Evolutionary conservation across 2,888 invertebrate genomes (phyloP), one percentile per base, ranked within the genome.

Genomic region (Melangyna quadrimaculata): DNA sequence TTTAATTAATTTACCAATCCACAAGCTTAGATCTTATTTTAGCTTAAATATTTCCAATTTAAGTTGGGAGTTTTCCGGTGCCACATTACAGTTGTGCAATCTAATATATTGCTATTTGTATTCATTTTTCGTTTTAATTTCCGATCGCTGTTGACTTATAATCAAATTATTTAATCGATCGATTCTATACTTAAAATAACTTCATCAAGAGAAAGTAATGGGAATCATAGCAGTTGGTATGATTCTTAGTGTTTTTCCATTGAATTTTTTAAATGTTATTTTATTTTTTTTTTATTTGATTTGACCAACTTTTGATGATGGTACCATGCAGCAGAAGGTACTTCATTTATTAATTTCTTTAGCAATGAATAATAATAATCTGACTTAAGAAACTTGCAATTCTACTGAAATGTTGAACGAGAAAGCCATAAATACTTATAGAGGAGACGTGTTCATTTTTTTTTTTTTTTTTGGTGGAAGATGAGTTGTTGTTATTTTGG

Each of bases 351-450:
- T 57, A 74, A 79, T 74, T 79, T 57, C 73, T 59, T 70, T 63
- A 65, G 70, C 70, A 81, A 81, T 81, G 80, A 77, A 80, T 61
- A 81, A 77, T 45, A 78, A 78, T 83, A 78, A 81, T 81, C 84
- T 81, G 84, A 81, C 77, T 63, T 69, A 72, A 27, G 6, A 53
- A 79, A 63, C 67, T 24, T 37, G 45, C 22, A 69, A 35, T 63
- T 84, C 74, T 17, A 37, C 29, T 65, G 63, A 84, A 55, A 29
- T 55, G 71, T 80, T 59, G 63, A 40, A 73, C n/a, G 43, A 70
- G 74, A 55, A 80, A 63, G 75, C 70, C 57, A 77, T 78, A 77
- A 81, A 71, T 67, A 51, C 17, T n/a, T 7, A n/a, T n/a, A 24
- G 14, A 19, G 14, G 6, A 17, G 53, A n/a, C 53, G 29, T 29